phyloP scores from a whole-genome alignment of 2,888 invertebrate genomes.

The Julus scanicus region DNA sequence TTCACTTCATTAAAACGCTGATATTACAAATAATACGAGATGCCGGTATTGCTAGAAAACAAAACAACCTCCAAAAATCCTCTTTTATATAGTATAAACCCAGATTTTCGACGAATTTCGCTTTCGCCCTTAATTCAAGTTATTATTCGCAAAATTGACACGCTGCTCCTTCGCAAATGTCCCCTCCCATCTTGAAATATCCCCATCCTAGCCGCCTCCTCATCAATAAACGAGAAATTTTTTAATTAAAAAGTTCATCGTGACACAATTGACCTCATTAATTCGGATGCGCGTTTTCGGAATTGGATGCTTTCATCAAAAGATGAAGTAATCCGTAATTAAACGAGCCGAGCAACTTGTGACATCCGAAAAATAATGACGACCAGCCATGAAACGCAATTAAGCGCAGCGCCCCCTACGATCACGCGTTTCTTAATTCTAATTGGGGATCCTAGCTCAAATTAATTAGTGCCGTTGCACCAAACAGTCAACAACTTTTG shows the following conservation, averaged over 20 bases:
- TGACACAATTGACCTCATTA: constrained; percentile 33
- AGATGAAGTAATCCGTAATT: constrained; percentile 33
- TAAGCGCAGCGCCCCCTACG: neutral
- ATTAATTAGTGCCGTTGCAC: neutral
- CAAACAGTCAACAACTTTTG: neutral
- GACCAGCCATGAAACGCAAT: constrained; percentile 4
- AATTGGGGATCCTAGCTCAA: neutral
- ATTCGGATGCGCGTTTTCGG: constrained; percentile 33
- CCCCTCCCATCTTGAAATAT: neutral
- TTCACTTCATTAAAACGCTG: too few relatives aligned
- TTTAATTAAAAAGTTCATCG: constrained; percentile 30
- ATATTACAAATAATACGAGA: too few relatives aligned
- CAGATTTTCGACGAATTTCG: neutral
- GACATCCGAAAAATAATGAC: constrained; percentile 27
- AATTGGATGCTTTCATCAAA: constrained; percentile 33
- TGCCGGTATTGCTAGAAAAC: too few relatives aligned
- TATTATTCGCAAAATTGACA: neutral
- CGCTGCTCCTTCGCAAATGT: neutral
- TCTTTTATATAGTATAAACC: neutral
- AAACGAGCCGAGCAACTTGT: constrained; percentile 33
- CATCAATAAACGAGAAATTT: constrained; percentile 33
- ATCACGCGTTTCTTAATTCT: neutral
- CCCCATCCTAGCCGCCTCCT: neutral
- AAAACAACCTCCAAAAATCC: neutral
- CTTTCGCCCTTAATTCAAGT: constrained; percentile 4